Conservation (phyloP, 92 coral and sea anemone species). For the Chrysogorgia sp. region DNA sequence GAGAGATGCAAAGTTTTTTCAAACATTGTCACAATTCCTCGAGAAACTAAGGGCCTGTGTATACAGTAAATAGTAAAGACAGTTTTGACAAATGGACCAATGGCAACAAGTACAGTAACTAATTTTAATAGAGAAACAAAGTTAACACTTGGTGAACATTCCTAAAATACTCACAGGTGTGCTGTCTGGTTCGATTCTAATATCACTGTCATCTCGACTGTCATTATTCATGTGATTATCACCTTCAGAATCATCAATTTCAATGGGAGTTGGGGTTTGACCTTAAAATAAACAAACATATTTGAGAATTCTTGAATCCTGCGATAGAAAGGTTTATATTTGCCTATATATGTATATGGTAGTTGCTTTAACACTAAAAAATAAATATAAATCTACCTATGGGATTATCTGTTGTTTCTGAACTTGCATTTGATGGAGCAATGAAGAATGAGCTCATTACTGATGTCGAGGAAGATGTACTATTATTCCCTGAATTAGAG, state of each 20-base stretch:
- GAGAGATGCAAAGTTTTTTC: no score
- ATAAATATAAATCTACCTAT: conserved; percentile 1
- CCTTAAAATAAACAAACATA: not conserved
- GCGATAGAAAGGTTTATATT: not conserved
- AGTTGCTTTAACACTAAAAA: not conserved
- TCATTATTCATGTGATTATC: conserved; percentile 1
- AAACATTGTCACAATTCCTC: no score
- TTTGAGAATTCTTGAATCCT: not conserved
- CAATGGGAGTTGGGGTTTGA: not conserved
- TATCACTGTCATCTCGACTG: not conserved
- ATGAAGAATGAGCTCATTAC: not conserved
- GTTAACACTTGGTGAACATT: not conserved
- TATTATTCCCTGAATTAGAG: conserved; percentile 4
- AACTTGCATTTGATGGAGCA: not conserved
- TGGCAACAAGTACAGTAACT: no score
- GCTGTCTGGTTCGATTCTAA: not conserved
- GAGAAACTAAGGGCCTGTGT: no score
- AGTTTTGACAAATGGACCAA: no score
- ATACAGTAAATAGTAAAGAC: no score
- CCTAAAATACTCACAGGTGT: conserved; percentile 2
- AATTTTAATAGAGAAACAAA: conserved; percentile 1
- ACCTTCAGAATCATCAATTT: not conserved
- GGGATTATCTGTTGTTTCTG: conserved; percentile 1
- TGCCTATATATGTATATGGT: conserved; percentile 1
- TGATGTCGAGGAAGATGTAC: not conserved